phyloP scores from a whole-genome alignment of 2,888 invertebrate genomes.

The Aphrophora alni region DNA sequence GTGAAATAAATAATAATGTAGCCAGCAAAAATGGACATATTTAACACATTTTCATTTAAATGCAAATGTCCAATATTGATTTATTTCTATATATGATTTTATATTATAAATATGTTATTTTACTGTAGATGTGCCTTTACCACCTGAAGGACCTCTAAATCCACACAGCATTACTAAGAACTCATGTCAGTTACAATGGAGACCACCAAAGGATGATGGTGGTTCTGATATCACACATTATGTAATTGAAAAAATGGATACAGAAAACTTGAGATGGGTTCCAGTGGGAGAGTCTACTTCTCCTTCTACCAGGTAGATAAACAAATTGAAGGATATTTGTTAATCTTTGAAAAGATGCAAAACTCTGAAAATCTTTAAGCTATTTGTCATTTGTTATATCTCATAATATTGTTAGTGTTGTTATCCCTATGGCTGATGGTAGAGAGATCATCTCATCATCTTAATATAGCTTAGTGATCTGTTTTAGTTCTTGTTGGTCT shows the following conservation, averaged over 20 bases:
- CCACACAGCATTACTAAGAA: slow-evolving; percentile 88
- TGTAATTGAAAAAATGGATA: slow-evolving; percentile 95
- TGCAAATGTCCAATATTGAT: too few species aligned
- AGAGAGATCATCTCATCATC: too few species aligned
- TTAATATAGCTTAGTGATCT: too few species aligned
- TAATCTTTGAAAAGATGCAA: too few species aligned
- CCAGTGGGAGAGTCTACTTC: slow-evolving; percentile 89
- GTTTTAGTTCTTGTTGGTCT: too few species aligned
- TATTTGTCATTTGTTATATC: not conserved
- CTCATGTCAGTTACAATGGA: slow-evolving; percentile 83
- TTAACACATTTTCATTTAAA: too few species aligned
- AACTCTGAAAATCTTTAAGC: not conserved
- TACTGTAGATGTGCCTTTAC: slow-evolving; percentile 73
- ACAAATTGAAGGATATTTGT: slow-evolving; percentile 30
- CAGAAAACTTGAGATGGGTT: slow-evolving; percentile 92
- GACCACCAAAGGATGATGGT: slow-evolving; percentile 92
- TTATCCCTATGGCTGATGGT: too few species aligned
- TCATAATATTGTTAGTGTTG: not conserved
- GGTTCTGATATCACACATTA: slow-evolving; percentile 92
- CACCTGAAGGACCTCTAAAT: slow-evolving; percentile 91
- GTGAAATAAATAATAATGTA: too few species aligned
- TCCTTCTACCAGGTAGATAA: slow-evolving; percentile 71
- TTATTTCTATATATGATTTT: too few species aligned
- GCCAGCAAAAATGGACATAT: too few species aligned
- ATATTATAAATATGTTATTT: not conserved